Evolutionary conservation across 2,113 vertebrate genomes (phyloP).

Genomic region (Microcebus tavaratra): DNA sequence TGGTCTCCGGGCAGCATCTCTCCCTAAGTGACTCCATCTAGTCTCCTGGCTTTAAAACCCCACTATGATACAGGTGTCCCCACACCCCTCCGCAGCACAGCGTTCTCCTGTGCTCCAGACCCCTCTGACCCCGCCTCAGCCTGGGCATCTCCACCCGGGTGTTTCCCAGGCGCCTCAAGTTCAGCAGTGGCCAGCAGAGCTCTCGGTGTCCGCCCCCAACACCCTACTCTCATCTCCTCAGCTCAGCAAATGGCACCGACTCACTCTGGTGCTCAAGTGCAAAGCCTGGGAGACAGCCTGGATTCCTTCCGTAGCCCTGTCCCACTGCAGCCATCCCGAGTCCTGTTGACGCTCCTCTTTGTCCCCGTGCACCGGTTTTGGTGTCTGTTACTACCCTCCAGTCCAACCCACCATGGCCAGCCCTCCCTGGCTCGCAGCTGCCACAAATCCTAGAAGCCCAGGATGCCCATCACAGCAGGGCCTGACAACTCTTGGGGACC

Average conservation of each 20-base stretch:
- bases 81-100: too few species aligned
- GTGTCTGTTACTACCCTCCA: background rate
- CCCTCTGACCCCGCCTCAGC: background rate
- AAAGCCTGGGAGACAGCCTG: too few species aligned
- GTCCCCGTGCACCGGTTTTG: background rate
- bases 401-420: too few species aligned
- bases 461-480: background rate
- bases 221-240: background rate
- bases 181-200: background rate
- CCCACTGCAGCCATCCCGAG: background rate
- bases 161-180: background rate
- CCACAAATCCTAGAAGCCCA: background rate
- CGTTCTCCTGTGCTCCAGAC: background rate
- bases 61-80: fast-evolving
- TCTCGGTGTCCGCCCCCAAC: background rate
- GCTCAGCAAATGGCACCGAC: too few species aligned
- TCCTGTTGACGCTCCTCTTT: too few species aligned
- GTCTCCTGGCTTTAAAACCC: background rate
- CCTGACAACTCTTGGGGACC: background rate
- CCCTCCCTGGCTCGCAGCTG: fast-evolving
- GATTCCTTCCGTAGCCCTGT: too few species aligned
- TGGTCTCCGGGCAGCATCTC: background rate
- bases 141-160: background rate
- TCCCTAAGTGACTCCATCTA: background rate
- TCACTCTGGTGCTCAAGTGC: background rate